phyloP scores from a whole-genome alignment of 2,888 invertebrate genomes.

The Coelinius sp. region DNA sequence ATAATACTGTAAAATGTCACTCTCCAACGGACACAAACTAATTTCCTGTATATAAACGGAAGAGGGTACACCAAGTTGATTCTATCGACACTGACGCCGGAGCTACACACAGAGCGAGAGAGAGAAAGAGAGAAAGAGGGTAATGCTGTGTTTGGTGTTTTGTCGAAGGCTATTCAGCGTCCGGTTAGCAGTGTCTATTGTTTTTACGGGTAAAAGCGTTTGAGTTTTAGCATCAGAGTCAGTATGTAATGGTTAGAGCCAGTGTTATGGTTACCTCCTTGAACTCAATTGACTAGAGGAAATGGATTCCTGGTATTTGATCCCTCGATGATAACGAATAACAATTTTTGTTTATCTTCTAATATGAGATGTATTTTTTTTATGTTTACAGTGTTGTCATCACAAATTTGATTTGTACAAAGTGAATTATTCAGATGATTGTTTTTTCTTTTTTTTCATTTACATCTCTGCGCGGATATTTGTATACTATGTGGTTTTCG shows the following conservation, averaged over 20 bases:
- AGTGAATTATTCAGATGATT: too few relatives aligned
- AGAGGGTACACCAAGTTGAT: conserved; percentile 5
- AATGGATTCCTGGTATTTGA: neutral
- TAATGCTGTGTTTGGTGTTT: neutral
- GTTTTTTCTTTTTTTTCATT: too few relatives aligned
- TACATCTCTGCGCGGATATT: too few relatives aligned
- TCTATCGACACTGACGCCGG: neutral
- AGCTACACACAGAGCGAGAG: conserved; percentile 20
- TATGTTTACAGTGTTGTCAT: too few relatives aligned
- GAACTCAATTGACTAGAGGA: neutral
- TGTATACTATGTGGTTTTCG: too few relatives aligned
- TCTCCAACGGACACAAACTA: conserved; percentile 45
- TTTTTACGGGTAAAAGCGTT: conserved; percentile 10
- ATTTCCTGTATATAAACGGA: conserved; percentile 49
- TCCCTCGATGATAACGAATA: neutral
- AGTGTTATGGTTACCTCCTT: neutral
- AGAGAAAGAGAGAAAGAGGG: neutral
- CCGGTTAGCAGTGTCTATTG: conserved; percentile 21
- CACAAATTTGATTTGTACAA: too few relatives aligned
- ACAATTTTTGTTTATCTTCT: too few relatives aligned
- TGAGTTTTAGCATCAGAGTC: neutral
- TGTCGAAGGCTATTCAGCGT: conserved; percentile 19
- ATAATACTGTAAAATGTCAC: conserved; percentile 14
- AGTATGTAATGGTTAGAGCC: neutral
- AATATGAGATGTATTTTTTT: too few relatives aligned